Percentiles rank a stretch among this genome's conserved stretches.
Conservation (phyloP, 2,797 vertebrate genomes). For the Nasua narica region DNA sequence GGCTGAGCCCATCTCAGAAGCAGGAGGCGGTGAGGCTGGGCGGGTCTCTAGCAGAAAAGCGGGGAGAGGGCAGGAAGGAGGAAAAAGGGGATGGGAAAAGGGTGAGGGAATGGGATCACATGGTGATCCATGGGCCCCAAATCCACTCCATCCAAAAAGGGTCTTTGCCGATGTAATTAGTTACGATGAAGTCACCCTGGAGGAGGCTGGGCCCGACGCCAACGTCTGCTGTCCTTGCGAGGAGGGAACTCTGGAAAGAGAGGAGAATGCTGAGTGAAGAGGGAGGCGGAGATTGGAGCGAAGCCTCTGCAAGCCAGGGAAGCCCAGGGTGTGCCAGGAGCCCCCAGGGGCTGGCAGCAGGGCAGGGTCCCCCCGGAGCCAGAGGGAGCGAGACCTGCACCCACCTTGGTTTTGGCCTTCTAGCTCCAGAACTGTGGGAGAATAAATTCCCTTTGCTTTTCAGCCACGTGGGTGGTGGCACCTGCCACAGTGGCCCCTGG, state of each 20-base stretch:
- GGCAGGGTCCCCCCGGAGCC: background rate
- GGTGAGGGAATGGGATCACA: background rate
- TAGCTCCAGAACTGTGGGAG: no score
- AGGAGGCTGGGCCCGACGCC: background rate
- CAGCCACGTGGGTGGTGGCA: rapidly evolving
- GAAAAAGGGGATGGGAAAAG: background rate
- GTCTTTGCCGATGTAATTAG: background rate
- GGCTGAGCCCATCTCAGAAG: background rate
- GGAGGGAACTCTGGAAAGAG: background rate
- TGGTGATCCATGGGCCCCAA: background rate
- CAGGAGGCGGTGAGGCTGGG: background rate
- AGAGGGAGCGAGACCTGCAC: rapidly evolving
- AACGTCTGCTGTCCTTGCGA: background rate
- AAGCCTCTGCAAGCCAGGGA: background rate
- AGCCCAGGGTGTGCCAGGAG: rapidly evolving
- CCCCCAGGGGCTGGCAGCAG: background rate
- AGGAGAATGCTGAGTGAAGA: rapidly evolving
- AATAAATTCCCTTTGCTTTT: no score
- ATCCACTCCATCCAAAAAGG: background rate
- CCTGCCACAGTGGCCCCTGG: rapidly evolving
- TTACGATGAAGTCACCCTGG: background rate
- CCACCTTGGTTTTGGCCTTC: background rate
- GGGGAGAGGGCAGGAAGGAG: background rate
- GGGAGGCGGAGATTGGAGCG: no score
- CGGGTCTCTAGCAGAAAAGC: no score